phyloP scores from a whole-genome alignment of 2,113 vertebrate species.

The Sapajus apella region DNA sequence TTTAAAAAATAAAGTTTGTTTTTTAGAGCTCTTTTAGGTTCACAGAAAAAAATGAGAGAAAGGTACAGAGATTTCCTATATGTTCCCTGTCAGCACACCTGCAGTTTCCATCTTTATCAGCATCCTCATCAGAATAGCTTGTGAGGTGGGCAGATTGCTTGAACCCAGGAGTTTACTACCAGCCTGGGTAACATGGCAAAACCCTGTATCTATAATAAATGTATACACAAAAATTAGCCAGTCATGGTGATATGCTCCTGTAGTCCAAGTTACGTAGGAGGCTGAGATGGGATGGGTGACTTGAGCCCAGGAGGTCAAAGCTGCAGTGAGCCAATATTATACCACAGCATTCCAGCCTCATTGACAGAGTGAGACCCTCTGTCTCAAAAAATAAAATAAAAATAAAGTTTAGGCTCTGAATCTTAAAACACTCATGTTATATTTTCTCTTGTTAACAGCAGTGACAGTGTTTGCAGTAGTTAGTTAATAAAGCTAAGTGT shows the following conservation, averaged over 20 bases:
- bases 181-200: too few species aligned
- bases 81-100: neutral
- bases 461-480: neutral
- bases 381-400: neutral
- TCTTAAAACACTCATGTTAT: neutral
- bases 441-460: neutral
- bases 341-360: too few species aligned
- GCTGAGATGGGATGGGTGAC: too few species aligned
- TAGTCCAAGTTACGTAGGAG: too few species aligned
- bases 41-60: neutral
- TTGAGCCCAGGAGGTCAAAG: too few species aligned
- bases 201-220: too few species aligned
- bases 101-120: neutral
- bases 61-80: neutral
- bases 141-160: too few species aligned
- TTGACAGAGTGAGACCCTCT: too few species aligned
- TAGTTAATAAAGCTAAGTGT: neutral
- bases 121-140: neutral
- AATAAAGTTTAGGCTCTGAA: neutral
- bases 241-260: too few species aligned
- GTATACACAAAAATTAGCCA: too few species aligned
- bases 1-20: neutral
- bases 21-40: neutral
- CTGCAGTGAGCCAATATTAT: too few species aligned
- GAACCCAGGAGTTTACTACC: too few species aligned